phyloP scores from a whole-genome alignment of 1,140 invertebrate genomes.

The Bombus balteatus region DNA sequence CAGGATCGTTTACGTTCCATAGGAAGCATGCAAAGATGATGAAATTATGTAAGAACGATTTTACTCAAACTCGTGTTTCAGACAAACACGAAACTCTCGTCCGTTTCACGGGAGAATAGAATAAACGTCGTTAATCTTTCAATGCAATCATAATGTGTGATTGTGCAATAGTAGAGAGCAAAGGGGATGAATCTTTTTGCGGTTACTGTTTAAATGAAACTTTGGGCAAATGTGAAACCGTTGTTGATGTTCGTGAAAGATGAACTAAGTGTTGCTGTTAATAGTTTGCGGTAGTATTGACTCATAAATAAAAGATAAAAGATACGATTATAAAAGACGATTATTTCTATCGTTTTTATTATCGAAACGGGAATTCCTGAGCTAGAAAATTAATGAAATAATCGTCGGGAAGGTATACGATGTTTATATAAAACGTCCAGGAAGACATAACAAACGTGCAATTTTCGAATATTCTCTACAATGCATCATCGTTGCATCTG shows the following conservation, averaged over 20 bases:
- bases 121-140: background rate
- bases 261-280: background rate
- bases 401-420: background rate
- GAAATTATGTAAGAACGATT: conserved; percentile 7
- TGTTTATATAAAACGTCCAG: background rate
- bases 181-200: background rate
- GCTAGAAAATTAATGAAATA: background rate
- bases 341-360: background rate
- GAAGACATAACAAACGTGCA: background rate
- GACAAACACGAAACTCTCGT: background rate
- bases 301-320: background rate
- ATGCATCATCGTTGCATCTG: background rate
- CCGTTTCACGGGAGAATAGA: background rate
- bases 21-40: conserved; percentile 3
- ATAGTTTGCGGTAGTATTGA: background rate
- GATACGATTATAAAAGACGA: background rate
- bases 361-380: background rate
- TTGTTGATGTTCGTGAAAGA: background rate
- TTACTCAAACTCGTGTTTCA: background rate
- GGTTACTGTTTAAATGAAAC: background rate
- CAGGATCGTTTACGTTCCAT: background rate
- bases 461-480: conserved; percentile 13
- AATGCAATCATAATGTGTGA: background rate
- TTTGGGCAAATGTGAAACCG: background rate
- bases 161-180: background rate